These are phyloP conservation scores for Orestias chungarensis DNA, from an alignment of 2,797 vertebrate species.

Conservation along the genomic window DNA sequence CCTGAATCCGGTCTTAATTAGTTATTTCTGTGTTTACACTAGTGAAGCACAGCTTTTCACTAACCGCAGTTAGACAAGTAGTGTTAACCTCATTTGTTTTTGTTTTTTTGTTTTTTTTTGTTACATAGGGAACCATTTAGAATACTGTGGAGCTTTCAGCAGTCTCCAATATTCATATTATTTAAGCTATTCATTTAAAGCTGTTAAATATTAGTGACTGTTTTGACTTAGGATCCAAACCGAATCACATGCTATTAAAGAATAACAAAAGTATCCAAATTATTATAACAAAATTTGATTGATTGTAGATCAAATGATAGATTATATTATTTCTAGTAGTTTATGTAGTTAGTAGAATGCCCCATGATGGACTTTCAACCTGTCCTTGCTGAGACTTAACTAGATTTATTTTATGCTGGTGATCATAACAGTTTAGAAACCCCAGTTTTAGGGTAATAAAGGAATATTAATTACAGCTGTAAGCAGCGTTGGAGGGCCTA, in stretches of 20 bases:
- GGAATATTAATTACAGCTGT: background rate
- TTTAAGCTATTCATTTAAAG: too few relatives aligned
- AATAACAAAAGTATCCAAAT: background rate
- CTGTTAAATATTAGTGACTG: background rate
- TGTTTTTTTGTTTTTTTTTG: background rate
- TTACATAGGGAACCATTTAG: too few relatives aligned
- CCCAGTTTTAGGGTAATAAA: background rate
- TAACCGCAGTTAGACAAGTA: background rate
- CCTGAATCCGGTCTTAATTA: background rate
- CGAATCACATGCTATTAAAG: too few relatives aligned
- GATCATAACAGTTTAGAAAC: background rate
- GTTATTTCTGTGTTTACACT: background rate
- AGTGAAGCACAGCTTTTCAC: background rate
- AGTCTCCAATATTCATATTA: too few relatives aligned
- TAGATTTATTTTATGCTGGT: background rate
- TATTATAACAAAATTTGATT: background rate
- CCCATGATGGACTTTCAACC: background rate
- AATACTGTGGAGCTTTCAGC: too few relatives aligned
- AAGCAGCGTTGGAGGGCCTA: background rate
- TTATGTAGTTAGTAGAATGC: background rate
- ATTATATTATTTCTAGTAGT: background rate
- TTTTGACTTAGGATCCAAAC: background rate
- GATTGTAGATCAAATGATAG: too few relatives aligned
- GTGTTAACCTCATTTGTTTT: background rate
- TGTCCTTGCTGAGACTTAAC: background rate